Evolutionary conservation across 2,888 invertebrate species (phyloP), one percentile per base, ranked within the genome.

Genomic region (Branchipolynoe longqiensis): DNA sequence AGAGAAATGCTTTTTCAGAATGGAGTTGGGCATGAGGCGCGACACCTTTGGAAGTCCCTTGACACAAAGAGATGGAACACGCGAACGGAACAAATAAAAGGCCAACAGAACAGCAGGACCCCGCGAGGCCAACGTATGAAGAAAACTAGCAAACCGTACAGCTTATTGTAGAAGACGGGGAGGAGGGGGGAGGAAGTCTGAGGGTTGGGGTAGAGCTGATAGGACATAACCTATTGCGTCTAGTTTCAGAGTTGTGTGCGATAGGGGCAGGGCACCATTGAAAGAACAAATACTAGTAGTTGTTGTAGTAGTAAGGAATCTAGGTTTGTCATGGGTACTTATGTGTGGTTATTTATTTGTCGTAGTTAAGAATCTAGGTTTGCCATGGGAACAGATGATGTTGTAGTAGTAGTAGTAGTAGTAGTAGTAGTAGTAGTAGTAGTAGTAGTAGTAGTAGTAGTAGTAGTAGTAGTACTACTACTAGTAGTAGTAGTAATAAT

Each of bases 11-110:
- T 69, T 25, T 69, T 69, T 69, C 69, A 69, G 69, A 69, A 38
- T 69, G 69, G 38, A 33, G 69, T 31, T 18, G 62, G 25, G 25
- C 62, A n/a, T 62, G 62, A 62, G 62, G 62, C 62, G 62, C 62
- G 62, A 62, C 31, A 62, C 62, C 62, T 62, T 62, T 62, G 62
- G 28, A 62, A 25, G 62, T n/a, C 62, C 62, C 62, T 14, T 38
- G 18, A 69, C 69, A 36, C 69, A 69, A 69, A 69, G 48, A 48
- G 8, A 8, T 12, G 22, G 69, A 69, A 18, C 62, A 31, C 28
- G 38, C 36, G 36, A 33, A 58, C 12, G n/a, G n/a, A 8, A 58
- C 18, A 69, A 69, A 69, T 69, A 22, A 69, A 36, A 38, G 69
- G 69, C 69, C 69, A 69, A 69, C 12, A 69, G 69, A 69, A 36